Base-by-base conservation (phyloP, 2,888 invertebrate genomes). In the Acanthosoma haemorrhoidale region DNA sequence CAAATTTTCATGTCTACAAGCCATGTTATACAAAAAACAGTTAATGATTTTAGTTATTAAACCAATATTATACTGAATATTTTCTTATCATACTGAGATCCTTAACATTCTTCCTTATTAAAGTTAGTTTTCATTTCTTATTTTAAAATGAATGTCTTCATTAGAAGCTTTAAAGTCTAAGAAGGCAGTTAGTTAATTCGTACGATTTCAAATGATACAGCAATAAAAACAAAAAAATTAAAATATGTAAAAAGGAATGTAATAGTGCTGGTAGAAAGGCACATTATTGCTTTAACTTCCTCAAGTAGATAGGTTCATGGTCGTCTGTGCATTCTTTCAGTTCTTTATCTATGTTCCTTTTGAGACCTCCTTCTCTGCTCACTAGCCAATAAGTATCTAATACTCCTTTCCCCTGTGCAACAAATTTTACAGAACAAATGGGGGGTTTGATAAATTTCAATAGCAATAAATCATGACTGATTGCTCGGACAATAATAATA, bases 341-440 rank as follows among this genome's bases (percentile, higher is more conserved):
- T 34, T 71, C 73, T 31, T 59, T 31, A 9, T 71, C 59, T 76
- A 79, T 67, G 57, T 74, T 73, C 32, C 69, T 34, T 16, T 69
- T 72, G 0, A 84, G 84, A 0, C 86, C 85, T 0, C 91, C 91
- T 76, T 91, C 90, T 78, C 88, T 88, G 75, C 88, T 88, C 1
- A 86, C 84, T 51, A 94, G 81, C 93, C 93, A 94, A 77, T 90
- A 90, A 0, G 94, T 94, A 75, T 88, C 87, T 88, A 93, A 88
- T 69, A 90, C 84, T 0, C 94, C 94, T 82, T 94, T 94, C 1
- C 94, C 94, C 92, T 92, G 78, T 6, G 78, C 77, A 70, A 72
- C 73, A 63, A 71, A 58, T 21, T 29, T 25, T 9, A 1, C 4
- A 13, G 9, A 38, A 11, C 9, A 13, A 13, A 38, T 11, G 13